Evolutionary conservation across 2,113 vertebrate species (phyloP).

Genomic region (Motacilla alba): DNA sequence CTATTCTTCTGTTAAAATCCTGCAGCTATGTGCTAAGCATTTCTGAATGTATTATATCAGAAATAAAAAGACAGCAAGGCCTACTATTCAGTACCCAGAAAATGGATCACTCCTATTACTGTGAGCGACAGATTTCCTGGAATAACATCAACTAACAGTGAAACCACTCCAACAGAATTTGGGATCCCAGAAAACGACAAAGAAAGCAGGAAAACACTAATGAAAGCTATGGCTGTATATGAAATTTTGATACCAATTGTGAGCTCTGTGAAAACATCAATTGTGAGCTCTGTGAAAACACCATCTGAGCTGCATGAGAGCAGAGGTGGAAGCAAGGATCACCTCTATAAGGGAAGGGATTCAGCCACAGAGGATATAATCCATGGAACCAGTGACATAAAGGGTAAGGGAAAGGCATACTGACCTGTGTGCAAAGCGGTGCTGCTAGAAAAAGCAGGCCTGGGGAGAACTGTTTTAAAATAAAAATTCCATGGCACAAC

Average conservation of each 20-base stretch:
- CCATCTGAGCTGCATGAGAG: neutral
- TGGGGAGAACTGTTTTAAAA: neutral
- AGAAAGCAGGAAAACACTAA: neutral
- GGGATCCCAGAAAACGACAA: neutral
- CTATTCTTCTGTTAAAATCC: neutral
- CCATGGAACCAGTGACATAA: neutral
- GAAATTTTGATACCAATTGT: rapidly evolving
- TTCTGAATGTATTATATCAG: neutral
- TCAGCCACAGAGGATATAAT: neutral
- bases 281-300: neutral
- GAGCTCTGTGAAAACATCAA: neutral
- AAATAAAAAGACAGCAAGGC: neutral
- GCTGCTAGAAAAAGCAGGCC: neutral
- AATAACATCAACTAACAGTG: neutral
- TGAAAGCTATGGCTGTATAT: neutral
- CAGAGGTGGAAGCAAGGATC: neutral
- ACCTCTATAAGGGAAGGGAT: neutral
- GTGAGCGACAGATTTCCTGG: neutral
- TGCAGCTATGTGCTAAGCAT: neutral
- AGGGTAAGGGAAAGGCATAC: neutral
- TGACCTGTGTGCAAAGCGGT: neutral
- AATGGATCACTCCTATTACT: neutral
- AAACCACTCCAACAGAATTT: neutral
- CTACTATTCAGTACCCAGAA: neutral
- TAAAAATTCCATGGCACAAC: neutral